Conservation (phyloP, 2,888 invertebrate species). For the Cheilosia variabilis region DNA sequence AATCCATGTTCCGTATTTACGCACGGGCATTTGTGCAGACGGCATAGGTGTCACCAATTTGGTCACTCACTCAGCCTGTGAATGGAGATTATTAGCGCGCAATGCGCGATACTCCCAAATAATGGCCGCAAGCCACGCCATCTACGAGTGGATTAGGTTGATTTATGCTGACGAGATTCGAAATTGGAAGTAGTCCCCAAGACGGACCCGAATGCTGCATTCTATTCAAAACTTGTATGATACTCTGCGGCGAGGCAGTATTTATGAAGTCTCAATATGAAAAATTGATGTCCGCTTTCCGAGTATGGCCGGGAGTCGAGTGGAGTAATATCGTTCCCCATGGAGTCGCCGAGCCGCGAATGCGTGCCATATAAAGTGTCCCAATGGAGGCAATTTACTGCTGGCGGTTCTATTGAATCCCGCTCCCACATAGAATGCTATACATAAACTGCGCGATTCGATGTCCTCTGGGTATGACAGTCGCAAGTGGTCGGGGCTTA, state of each 20-base stretch:
- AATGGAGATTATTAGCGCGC: constrained; percentile 75
- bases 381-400: constrained; percentile 57
- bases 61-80: constrained; percentile 71
- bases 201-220: constrained; percentile 22
- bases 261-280: constrained; percentile 72
- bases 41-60: constrained; percentile 72
- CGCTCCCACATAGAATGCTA: constrained; percentile 41
- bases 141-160: constrained; percentile 37
- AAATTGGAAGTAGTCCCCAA: constrained; percentile 24
- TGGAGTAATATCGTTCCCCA: constrained; percentile 62
- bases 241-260: constrained; percentile 6
- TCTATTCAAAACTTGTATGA: constrained; percentile 57
- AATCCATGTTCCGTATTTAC: constrained; percentile 67
- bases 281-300: constrained; percentile 69
- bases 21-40: constrained; percentile 47
- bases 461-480: constrained; percentile 38
- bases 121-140: constrained; percentile 46
- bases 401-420: constrained; percentile 7
- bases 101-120: constrained; percentile 64
- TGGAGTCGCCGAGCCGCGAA: constrained; percentile 35
- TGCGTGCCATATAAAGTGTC: constrained; percentile 48
- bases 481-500: not conserved
- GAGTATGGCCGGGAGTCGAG: constrained; percentile 36
- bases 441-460: not conserved
- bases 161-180: constrained; percentile 21